Percentiles rank a stretch among this genome's conserved stretches.
Conservation (phyloP, 2,113 vertebrate genomes). For the Thymallus thymallus region DNA sequence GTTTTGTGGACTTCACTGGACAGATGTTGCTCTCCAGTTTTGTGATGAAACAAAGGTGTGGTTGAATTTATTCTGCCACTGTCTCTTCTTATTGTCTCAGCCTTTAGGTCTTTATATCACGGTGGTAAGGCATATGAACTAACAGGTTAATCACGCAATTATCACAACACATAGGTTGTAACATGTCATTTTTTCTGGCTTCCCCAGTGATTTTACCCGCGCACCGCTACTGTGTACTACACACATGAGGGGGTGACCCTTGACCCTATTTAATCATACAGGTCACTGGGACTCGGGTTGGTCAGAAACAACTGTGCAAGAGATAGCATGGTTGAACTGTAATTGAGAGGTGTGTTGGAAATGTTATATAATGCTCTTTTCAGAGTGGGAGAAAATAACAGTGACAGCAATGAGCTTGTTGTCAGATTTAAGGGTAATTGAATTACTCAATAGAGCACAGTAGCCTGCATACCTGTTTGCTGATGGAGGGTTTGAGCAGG, state of each 20-base stretch:
- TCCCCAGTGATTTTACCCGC: no score
- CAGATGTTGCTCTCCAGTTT: no score
- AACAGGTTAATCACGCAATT: no score
- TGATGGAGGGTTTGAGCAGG: conserved; percentile 77
- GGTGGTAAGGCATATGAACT: no score
- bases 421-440: background rate
- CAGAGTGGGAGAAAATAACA: background rate
- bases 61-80: no score
- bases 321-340: background rate
- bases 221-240: no score
- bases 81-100: no score
- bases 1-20: no score
- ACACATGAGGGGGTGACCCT: background rate
- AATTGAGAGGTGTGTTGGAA: background rate
- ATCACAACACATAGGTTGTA: no score
- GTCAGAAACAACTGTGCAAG: background rate
- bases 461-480: conserved; percentile 71
- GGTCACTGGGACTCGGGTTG: background rate
- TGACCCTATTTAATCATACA: background rate
- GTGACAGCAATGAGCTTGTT: background rate
- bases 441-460: background rate
- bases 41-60: no score
- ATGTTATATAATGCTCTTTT: background rate
- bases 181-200: no score
- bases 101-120: no score